Evolutionary conservation across 2,797 vertebrate genomes (phyloP).

Genomic region (Brotula barbata): DNA sequence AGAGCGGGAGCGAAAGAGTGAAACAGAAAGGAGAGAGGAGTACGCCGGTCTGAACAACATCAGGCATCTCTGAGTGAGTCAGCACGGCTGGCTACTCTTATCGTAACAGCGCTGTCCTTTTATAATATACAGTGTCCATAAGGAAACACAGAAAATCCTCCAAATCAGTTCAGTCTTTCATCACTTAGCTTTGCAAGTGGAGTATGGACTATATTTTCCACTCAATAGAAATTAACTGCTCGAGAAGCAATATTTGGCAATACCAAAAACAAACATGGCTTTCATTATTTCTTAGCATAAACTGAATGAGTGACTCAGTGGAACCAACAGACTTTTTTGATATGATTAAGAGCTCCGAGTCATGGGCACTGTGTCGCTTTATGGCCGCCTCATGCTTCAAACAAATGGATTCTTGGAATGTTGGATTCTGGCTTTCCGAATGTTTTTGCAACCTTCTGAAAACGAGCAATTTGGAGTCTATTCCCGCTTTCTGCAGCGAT

Average conservation of each 20-base stretch:
- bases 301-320: constrained; percentile 27
- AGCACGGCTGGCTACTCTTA: constrained; percentile 47
- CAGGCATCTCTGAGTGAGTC: constrained; percentile 53
- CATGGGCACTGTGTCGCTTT: constrained; percentile 37
- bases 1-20: constrained; percentile 27
- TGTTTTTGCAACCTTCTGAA: background rate
- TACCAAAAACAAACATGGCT: constrained; percentile 26
- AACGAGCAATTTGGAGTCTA: background rate
- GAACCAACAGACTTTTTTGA: constrained; percentile 34
- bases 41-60: constrained; percentile 43
- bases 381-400: constrained; percentile 43
- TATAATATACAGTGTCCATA: constrained; percentile 20
- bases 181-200: constrained; percentile 11
- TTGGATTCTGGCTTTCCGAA: constrained; percentile 8
- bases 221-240: constrained; percentile 16
- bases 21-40: constrained; percentile 28
- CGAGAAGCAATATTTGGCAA: constrained; percentile 10
- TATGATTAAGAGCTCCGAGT: constrained; percentile 25
- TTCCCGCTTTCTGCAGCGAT: background rate
- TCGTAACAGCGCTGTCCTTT: constrained; percentile 34
- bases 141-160: constrained; percentile 12
- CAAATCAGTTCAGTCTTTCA: constrained; percentile 5
- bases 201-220: constrained; percentile 23
- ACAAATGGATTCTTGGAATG: constrained; percentile 30
- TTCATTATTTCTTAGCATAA: constrained; percentile 29